A percentile compares a stretch with the other conserved stretches of the same genome.
Conservation (phyloP, 2,888 invertebrate genomes). For the Epistrophe eligans region DNA sequence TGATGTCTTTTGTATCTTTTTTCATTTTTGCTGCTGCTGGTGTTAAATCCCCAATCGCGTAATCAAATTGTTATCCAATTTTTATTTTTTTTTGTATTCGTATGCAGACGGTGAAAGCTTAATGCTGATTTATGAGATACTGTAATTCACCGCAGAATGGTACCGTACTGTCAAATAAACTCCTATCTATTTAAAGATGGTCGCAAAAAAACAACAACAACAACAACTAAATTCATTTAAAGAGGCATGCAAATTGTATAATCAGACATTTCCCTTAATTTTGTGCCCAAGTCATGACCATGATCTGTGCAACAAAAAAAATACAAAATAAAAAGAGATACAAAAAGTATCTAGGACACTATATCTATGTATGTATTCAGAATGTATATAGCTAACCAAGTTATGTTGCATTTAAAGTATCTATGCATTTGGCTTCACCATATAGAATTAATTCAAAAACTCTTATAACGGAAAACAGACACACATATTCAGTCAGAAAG, state of each 20-base stretch:
- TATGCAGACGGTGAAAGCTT: constrained; percentile 46
- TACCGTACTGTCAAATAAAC: not conserved
- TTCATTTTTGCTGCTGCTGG: constrained; percentile 1
- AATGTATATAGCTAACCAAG: constrained; percentile 45
- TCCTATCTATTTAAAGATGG: constrained; percentile 27
- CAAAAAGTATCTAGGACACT: constrained; percentile 43
- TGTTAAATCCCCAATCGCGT: constrained; percentile 55
- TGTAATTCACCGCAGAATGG: constrained; percentile 12
- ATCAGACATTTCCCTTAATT: constrained; percentile 73
- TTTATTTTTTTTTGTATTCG: not conserved
- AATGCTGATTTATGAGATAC: constrained; percentile 59
- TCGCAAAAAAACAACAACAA: not conserved
- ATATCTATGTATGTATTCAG: constrained; percentile 15
- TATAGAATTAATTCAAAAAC: constrained; percentile 44
- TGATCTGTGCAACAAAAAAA: constrained; percentile 52
- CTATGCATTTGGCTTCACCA: constrained; percentile 29
- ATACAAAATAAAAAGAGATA: constrained; percentile 4
- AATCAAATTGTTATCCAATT: constrained; percentile 71
- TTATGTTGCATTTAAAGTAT: constrained; percentile 54
- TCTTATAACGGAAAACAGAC: constrained; percentile 44
- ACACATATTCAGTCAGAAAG: constrained; percentile 31
- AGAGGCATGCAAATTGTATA: constrained; percentile 66
- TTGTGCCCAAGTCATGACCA: constrained; percentile 68
- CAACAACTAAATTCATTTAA: constrained; percentile 11
- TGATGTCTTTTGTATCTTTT: constrained; percentile 1